Evolutionary conservation across 2,888 invertebrate species (phyloP).

Genomic region (Apodemia mormo): DNA sequence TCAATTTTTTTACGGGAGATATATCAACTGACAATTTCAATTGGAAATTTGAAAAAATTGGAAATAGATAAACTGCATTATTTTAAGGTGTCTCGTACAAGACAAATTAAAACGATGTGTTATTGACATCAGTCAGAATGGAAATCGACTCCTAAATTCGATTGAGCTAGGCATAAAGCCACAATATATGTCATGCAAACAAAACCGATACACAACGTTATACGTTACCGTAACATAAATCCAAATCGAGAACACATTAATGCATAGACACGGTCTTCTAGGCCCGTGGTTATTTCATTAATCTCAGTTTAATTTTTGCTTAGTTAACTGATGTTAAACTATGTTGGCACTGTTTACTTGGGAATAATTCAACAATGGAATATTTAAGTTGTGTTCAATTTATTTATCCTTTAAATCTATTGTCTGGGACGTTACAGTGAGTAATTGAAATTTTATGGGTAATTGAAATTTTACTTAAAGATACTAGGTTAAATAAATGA

Average conservation of each 20-base stretch:
- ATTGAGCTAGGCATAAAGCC: constrained; percentile 19
- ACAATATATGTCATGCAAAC: constrained; percentile 33
- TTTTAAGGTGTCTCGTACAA: too few relatives aligned
- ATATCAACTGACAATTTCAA: too few relatives aligned
- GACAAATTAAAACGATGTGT: too few relatives aligned
- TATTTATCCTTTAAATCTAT: constrained; percentile 6
- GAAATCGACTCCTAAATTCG: constrained; percentile 15
- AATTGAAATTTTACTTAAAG: background rate
- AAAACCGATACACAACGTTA: constrained; percentile 23
- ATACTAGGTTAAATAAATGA: too few relatives aligned
- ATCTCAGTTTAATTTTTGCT: constrained; percentile 56
- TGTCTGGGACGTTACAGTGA: background rate
- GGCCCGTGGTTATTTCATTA: constrained; percentile 53
- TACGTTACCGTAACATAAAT: constrained; percentile 41
- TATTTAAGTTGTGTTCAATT: background rate
- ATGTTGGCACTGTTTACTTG: background rate
- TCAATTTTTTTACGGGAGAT: too few relatives aligned
- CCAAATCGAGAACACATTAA: constrained; percentile 46
- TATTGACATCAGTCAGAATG: too few relatives aligned
- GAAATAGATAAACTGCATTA: too few relatives aligned
- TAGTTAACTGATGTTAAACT: constrained; percentile 46
- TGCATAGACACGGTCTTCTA: constrained; percentile 47
- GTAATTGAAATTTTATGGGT: background rate
- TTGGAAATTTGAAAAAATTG: too few relatives aligned
- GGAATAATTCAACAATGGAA: constrained; percentile 1